A percentile compares a stretch with the other conserved stretches of the same genome.
Conservation (phyloP, 2,113 vertebrate genomes). For the Brachyistius frenatus region DNA sequence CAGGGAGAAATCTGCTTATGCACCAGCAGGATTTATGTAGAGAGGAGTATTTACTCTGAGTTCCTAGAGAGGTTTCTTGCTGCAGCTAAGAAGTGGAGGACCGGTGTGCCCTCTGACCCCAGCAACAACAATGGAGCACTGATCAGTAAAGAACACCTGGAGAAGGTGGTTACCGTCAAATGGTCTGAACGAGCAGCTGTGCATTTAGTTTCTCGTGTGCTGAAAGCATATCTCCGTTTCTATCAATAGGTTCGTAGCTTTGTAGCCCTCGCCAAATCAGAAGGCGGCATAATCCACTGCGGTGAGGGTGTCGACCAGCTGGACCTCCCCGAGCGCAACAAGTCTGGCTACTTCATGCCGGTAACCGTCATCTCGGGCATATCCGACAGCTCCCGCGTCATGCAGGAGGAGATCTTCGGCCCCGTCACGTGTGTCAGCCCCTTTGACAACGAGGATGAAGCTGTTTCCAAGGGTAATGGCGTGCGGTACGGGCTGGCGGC, state of each 20-base stretch:
- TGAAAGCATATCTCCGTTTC: neutral
- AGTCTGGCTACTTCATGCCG: slow-evolving; percentile 92
- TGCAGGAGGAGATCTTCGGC: slow-evolving; percentile 99
- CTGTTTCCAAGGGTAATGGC: slow-evolving; percentile 87
- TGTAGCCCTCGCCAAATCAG: slow-evolving; percentile 86
- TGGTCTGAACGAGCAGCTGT: neutral
- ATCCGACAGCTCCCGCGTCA: slow-evolving; percentile 89
- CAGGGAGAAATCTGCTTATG: slow-evolving; percentile 98
- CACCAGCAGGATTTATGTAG: slow-evolving; percentile 97
- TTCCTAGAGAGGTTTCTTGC: slow-evolving; percentile 94
- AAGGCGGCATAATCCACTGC: slow-evolving; percentile 91
- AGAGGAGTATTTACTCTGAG: slow-evolving; percentile 89
- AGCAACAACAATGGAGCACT: slow-evolving; percentile 88
- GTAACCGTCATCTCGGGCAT: slow-evolving; percentile 91
- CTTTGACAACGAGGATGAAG: slow-evolving; percentile 95
- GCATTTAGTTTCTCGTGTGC: neutral
- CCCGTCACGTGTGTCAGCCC: slow-evolving; percentile 92
- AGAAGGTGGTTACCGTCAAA: slow-evolving; percentile 85
- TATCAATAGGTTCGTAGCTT: slow-evolving; percentile 86
- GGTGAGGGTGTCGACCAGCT: slow-evolving; percentile 92
- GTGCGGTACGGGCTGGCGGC: slow-evolving; percentile 93
- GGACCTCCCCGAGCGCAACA: slow-evolving; percentile 83
- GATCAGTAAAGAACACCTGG: slow-evolving; percentile 94
- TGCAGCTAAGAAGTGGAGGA: slow-evolving; percentile 91
- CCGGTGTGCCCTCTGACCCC: slow-evolving; percentile 89